Percentiles rank a stretch among this genome's conserved stretches.
Conservation (phyloP, 2,888 invertebrate species). For the Leucophenga montana region DNA sequence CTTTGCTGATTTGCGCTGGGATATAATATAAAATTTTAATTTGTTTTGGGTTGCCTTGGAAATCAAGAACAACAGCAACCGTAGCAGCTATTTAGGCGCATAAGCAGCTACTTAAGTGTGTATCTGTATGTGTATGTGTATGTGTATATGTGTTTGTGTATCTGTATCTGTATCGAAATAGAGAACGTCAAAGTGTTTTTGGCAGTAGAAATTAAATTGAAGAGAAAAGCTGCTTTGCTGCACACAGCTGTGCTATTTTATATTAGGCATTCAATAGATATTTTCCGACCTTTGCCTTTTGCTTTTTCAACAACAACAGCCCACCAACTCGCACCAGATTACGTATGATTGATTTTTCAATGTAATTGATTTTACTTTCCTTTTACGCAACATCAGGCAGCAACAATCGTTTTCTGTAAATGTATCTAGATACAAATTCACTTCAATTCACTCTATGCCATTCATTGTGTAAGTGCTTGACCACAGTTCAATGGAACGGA, state of each 20-base stretch:
- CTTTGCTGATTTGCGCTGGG: neutral
- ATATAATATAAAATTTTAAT: conserved; percentile 26
- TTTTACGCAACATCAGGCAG: no score
- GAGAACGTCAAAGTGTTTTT: no score
- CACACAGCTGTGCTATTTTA: neutral
- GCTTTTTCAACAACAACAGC: no score
- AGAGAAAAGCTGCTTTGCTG: neutral
- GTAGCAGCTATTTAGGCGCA: no score
- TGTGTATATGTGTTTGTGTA: neutral
- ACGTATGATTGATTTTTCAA: conserved; percentile 24
- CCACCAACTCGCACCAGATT: neutral
- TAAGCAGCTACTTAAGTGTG: neutral
- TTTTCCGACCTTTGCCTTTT: neutral
- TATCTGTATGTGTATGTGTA: neutral
- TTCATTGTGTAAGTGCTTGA: neutral
- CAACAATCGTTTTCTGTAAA: no score
- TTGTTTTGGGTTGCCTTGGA: neutral
- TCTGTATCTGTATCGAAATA: neutral
- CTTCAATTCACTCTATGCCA: no score
- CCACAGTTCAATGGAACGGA: no score
- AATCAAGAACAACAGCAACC: neutral
- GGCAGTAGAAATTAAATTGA: neutral
- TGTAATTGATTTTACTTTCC: no score
- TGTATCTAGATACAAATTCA: no score
- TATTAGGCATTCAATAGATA: no score